Base-by-base conservation (phyloP, 2,797 vertebrate genomes). In the Taenioides sp. region DNA sequence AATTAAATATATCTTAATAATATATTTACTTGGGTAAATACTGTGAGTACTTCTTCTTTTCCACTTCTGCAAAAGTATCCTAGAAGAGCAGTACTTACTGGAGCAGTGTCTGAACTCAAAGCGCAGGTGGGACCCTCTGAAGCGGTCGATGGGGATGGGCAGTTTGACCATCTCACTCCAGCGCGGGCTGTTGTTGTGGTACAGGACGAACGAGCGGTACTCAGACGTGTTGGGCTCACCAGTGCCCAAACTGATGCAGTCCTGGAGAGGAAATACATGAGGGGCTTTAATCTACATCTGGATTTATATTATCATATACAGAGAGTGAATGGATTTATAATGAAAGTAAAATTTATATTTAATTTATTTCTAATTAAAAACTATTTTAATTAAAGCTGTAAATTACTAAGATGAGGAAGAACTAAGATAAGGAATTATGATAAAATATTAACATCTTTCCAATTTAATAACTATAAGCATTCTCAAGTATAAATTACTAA, bases 21-120 rank as follows among this genome's bases (percentile, higher is more conserved):
- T 31, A 31, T 4, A 4, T 37, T 9, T 2, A 37, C 34, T 37
- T 37, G 28, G 28, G 5, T 31, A 34, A 34, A 34, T 34, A 34
- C 7, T 40, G 9, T 40, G 37, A 40, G 37, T 40, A 40, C 40
- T 14, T 43, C 34, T 10, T 2, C 40, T n/a, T n/a, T 43, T 40
- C 40, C 11, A 3, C 40, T 1, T 43, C 40, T 43, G 12, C 40
- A 0, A 4, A 43, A 43, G 20, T 37, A 37, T 63, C 18, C 1
- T 7, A 20, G n/a, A 54, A n/a, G 5, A 54, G 70, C 18, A 57
- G 52, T 73, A 91, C 97, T 96, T 92, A 99, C 98, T 99, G 82
- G 98, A 99, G 87, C 98, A 99, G 87, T 99, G 98, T 77, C 98
- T 93, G 94, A 99, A 99, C 91, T 99, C 98, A 27, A 99, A 99